Conservation (phyloP, 2,888 invertebrate genomes). For the Emmelina monodactyla region DNA sequence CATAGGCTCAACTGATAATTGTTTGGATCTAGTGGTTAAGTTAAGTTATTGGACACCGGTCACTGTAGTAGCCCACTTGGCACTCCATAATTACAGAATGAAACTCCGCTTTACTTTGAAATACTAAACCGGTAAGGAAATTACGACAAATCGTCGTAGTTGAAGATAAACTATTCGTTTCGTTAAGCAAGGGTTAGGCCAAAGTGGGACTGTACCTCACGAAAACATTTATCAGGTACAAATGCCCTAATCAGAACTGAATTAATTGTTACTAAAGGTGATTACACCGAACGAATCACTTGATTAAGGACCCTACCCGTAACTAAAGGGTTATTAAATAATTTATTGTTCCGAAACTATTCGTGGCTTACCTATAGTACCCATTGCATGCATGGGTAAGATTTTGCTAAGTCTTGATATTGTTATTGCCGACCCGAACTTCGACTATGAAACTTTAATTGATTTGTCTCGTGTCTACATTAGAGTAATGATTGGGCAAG, state of each 20-base stretch:
- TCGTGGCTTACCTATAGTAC: constrained; percentile 28
- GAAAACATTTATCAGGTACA: constrained; percentile 27
- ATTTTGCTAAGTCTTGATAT: constrained; percentile 44
- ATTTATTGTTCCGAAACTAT: constrained; percentile 60
- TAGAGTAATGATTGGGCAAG: not conserved
- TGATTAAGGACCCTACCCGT: constrained; percentile 51
- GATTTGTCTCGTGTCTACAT: constrained; percentile 18
- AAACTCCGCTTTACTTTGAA: constrained; percentile 44
- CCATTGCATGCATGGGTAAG: constrained; percentile 43
- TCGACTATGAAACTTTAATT: constrained; percentile 40
- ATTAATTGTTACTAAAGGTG: constrained; percentile 59
- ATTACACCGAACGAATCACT: constrained; percentile 45
- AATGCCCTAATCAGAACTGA: constrained; percentile 30
- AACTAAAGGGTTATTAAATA: constrained; percentile 56
- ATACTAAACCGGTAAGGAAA: constrained; percentile 35
- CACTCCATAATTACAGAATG: constrained; percentile 49
- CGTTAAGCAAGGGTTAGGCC: too few species aligned
- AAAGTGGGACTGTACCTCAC: constrained; percentile 11
- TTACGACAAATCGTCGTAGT: constrained; percentile 18
- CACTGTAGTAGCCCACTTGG: constrained; percentile 33
- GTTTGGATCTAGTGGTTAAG: constrained; percentile 22
- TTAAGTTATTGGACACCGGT: constrained; percentile 39
- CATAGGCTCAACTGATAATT: constrained; percentile 14
- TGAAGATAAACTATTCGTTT: too few species aligned
- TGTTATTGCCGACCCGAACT: constrained; percentile 42